Percentiles rank a stretch among this genome's conserved stretches.
Conservation (phyloP, 2,888 invertebrate genomes). For the Serrognathus titanus region DNA sequence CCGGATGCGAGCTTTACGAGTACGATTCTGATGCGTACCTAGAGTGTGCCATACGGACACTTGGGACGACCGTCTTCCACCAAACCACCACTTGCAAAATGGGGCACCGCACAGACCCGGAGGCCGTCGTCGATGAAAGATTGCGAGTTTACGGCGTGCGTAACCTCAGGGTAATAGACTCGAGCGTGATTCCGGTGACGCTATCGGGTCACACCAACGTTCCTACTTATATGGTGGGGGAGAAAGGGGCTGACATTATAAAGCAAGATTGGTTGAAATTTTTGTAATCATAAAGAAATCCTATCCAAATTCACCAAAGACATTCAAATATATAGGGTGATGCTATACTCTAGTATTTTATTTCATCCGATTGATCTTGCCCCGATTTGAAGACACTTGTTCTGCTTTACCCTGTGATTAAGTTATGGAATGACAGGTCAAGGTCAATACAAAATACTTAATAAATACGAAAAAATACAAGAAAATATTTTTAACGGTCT, state of each 20-base stretch:
- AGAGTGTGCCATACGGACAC: conserved; percentile 48
- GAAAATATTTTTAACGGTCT: too few species aligned
- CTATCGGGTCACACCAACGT: conserved; percentile 54
- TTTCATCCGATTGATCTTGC: too few species aligned
- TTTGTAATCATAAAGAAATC: not conserved
- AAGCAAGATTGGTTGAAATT: conserved; percentile 49
- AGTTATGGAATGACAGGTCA: too few species aligned
- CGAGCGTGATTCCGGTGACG: conserved; percentile 54
- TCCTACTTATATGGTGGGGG: conserved; percentile 54
- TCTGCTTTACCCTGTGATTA: too few species aligned
- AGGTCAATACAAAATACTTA: too few species aligned
- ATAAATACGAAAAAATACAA: too few species aligned
- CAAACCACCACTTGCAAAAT: conserved; percentile 58
- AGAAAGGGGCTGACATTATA: conserved; percentile 54
- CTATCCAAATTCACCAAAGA: too few species aligned
- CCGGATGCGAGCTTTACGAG: conserved; percentile 48
- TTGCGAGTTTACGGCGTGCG: conserved; percentile 54
- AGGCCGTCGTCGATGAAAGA: conserved; percentile 68
- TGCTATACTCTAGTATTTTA: too few species aligned
- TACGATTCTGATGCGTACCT: conserved; percentile 52
- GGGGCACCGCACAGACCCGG: conserved; percentile 58
- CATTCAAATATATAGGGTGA: too few species aligned
- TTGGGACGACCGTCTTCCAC: conserved; percentile 36
- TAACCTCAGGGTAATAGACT: conserved; percentile 53
- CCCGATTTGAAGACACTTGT: too few species aligned